Percentiles rank a stretch among this genome's conserved stretches.
Evolutionary conservation across 2,113 vertebrate genomes (phyloP).

Genomic region (Micronycteris hirsuta): DNA sequence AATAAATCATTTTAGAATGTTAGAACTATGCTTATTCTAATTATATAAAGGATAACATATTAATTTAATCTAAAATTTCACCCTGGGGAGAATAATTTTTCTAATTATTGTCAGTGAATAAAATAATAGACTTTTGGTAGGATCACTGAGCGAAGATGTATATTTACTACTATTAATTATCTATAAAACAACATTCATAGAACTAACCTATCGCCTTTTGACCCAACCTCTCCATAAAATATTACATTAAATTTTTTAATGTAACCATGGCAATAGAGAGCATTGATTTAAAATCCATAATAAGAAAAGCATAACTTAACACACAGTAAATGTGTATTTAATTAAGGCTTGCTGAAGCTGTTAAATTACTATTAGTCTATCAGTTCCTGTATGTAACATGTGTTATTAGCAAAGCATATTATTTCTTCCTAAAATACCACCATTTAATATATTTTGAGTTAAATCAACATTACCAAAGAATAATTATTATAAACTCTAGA

Average conservation of each 20-base stretch:
- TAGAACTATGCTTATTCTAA: not conserved
- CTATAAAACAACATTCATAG: not conserved
- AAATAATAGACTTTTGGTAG: not conserved
- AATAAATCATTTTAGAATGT: not conserved
- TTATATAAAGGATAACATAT: not conserved
- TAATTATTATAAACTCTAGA: not conserved
- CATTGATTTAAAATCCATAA: not conserved
- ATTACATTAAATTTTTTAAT: not conserved
- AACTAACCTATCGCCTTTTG: not conserved
- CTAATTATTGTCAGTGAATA: not conserved
- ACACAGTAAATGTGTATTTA: not conserved
- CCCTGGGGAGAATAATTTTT: not conserved
- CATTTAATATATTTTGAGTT: not conserved
- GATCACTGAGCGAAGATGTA: not conserved
- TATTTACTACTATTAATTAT: not conserved
- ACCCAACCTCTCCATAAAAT: not conserved
- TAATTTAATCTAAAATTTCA: not conserved
- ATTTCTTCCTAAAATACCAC: not conserved
- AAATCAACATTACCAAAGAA: not conserved
- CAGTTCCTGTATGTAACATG: not conserved
- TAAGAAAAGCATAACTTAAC: not conserved
- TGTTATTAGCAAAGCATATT: not conserved
- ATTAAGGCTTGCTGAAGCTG: not conserved
- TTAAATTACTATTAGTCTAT: not conserved
- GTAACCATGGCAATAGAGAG: not conserved